A percentile compares a stretch with the other conserved stretches of the same genome.
These are phyloP conservation scores for Drosophila helvetica DNA, from an alignment of 2,888 invertebrate species.

Conservation along the genomic window DNA sequence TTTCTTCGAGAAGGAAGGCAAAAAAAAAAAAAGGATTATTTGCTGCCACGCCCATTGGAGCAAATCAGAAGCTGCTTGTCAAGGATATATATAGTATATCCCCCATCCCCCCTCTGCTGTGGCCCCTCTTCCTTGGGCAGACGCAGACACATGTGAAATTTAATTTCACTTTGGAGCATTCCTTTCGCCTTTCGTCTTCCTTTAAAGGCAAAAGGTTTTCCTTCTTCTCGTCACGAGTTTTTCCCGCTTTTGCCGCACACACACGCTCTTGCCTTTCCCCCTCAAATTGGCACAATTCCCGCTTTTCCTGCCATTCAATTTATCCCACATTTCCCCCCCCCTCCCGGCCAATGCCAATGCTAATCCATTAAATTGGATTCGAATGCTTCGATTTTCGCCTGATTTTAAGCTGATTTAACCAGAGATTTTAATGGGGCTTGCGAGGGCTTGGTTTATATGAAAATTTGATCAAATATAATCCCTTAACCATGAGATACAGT, in stretches of 20 bases:
- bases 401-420: conserved; percentile 73
- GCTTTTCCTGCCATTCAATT: conserved; percentile 42
- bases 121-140: conserved; percentile 23
- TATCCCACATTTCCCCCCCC: neutral
- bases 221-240: neutral
- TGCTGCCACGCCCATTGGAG: conserved; percentile 49
- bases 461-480: conserved; percentile 14
- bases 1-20: conserved; percentile 32
- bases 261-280: conserved; percentile 15
- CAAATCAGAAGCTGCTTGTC: conserved; percentile 51
- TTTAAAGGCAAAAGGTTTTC: conserved; percentile 33
- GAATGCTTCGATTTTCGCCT: conserved; percentile 61
- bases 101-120: neutral
- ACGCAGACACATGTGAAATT: conserved; percentile 55
- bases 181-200: conserved; percentile 45
- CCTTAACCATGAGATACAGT: conserved; percentile 40
- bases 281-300: conserved; percentile 78
- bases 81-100: conserved; percentile 35
- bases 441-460: conserved; percentile 24
- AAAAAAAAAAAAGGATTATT: conserved; percentile 63
- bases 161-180: conserved; percentile 72
- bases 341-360: conserved; percentile 44
- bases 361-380: conserved; percentile 80
- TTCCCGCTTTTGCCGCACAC: conserved; percentile 11
- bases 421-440: conserved; percentile 56